A percentile compares a stretch with the other conserved stretches of the same genome.
Evolutionary conservation across 1,140 invertebrate species (phyloP).

Genomic region (Hycleus phaleratus): DNA sequence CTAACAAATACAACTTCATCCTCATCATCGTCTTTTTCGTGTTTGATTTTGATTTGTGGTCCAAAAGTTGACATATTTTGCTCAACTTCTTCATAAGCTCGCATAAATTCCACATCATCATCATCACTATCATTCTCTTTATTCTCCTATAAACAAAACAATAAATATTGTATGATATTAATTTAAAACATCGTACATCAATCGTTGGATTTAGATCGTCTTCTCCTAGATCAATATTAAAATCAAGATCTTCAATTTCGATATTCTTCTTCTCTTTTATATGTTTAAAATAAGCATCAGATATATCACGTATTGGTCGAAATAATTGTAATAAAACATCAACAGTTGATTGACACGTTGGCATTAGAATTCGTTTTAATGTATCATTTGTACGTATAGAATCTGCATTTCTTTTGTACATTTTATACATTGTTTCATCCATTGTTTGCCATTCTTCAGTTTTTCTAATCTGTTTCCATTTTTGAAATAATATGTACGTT

Average conservation of each 20-base stretch:
- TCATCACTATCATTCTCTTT: background rate
- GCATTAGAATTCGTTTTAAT: conserved; percentile 12
- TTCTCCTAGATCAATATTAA: conserved; percentile 7
- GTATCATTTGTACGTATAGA: conserved; percentile 9
- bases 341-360: conserved; percentile 7
- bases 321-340: conserved; percentile 8
- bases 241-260: conserved; percentile 1
- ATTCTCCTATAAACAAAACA: too few relatives aligned
- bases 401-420: conserved; percentile 11
- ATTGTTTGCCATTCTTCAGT: conserved; percentile 12
- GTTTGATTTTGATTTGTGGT: background rate
- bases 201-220: background rate
- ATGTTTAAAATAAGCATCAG: conserved; percentile 15
- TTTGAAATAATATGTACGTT: conserved; percentile 17
- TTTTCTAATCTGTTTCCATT: conserved; percentile 17
- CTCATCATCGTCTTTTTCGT: conserved; percentile 9
- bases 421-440: conserved; percentile 16
- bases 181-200: background rate
- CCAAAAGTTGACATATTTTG: conserved; percentile 7
- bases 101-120: conserved; percentile 7
- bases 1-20: conserved; percentile 12
- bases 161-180: background rate
- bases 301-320: conserved; percentile 5
- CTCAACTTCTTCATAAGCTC: conserved; percentile 9
- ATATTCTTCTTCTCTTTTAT: conserved; percentile 7